Conservation (phyloP, 2,113 vertebrate genomes). For the Nansenia antarctica region DNA sequence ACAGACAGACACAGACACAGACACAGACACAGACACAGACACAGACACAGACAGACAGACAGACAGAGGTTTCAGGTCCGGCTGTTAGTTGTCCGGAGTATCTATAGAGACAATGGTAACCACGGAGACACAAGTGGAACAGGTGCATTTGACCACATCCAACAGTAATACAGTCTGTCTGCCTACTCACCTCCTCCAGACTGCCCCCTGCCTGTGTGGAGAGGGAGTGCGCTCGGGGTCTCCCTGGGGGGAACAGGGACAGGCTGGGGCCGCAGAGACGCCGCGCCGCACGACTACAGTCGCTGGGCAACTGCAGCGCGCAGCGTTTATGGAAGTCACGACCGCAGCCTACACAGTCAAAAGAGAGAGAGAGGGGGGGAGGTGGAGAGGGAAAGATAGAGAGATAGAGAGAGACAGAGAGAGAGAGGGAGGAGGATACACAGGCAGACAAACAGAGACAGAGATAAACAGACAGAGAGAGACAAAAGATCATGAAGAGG, state of each 20-base stretch:
- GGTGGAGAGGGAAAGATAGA: background rate
- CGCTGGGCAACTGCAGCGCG: slow-evolving; percentile 78
- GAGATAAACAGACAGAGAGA: slow-evolving; percentile 1
- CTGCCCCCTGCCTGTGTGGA: slow-evolving; percentile 72
- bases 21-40: too few species aligned
- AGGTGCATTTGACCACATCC: too few species aligned
- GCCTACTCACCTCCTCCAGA: slow-evolving; percentile 69
- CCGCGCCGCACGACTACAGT: slow-evolving; percentile 78
- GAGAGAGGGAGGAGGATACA: background rate
- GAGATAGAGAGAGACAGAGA: background rate
- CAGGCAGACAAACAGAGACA: background rate
- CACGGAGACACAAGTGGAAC: too few species aligned
- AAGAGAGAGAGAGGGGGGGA: background rate
- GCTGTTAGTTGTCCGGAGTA: too few species aligned
- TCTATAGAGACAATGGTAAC: too few species aligned
- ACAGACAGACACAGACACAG: too few species aligned
- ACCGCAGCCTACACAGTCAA: slow-evolving; percentile 87
- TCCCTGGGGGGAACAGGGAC: slow-evolving; percentile 72
- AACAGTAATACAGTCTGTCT: too few species aligned
- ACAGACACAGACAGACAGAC: too few species aligned
- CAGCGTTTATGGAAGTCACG: slow-evolving; percentile 90
- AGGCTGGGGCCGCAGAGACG: slow-evolving; percentile 81
- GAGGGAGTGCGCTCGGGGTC: slow-evolving; percentile 70
- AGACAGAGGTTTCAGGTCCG: too few species aligned
- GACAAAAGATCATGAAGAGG: background rate